A percentile compares a stretch with the other conserved stretches of the same genome.
Evolutionary conservation across 2,797 vertebrate genomes (phyloP).

Genomic region (Anguilla pacifica): DNA sequence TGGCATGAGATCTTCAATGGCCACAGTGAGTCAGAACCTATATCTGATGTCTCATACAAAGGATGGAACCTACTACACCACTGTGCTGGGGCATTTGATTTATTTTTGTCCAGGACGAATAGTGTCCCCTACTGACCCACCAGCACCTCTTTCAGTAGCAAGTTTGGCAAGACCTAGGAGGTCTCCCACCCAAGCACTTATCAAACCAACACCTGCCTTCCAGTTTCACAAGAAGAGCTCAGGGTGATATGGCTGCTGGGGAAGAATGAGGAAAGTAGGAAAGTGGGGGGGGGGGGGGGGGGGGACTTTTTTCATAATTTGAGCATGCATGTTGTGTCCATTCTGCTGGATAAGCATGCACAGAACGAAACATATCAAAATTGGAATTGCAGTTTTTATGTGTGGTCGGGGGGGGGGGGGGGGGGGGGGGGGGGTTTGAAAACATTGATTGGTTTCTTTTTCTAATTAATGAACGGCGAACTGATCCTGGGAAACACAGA

Average conservation of each 20-base stretch:
- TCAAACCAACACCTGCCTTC: neutral
- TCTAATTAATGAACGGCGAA: constrained; percentile 27
- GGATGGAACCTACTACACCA: neutral
- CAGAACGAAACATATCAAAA: neutral
- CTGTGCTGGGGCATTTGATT: no score
- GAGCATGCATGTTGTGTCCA: neutral
- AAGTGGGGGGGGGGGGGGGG: neutral
- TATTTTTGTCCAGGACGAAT: neutral
- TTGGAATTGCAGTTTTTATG: neutral
- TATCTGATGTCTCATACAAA: neutral
- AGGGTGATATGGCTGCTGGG: neutral
- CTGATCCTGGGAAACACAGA: neutral
- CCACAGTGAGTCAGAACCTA: neutral
- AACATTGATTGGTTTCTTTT: constrained; percentile 32
- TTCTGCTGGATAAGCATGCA: neutral
- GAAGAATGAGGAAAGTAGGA: neutral
- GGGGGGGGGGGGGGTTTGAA: no score
- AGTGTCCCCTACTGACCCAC: neutral
- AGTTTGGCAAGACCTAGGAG: neutral
- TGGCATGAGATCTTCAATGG: neutral
- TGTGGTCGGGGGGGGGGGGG: neutral
- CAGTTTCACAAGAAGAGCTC: neutral
- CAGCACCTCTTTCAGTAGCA: neutral
- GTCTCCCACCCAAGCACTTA: neutral
- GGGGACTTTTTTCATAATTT: neutral